A percentile compares a stretch with the other conserved stretches of the same genome.
Evolutionary conservation across 2,888 invertebrate species (phyloP).

Genomic region (Heteropelma amictum): DNA sequence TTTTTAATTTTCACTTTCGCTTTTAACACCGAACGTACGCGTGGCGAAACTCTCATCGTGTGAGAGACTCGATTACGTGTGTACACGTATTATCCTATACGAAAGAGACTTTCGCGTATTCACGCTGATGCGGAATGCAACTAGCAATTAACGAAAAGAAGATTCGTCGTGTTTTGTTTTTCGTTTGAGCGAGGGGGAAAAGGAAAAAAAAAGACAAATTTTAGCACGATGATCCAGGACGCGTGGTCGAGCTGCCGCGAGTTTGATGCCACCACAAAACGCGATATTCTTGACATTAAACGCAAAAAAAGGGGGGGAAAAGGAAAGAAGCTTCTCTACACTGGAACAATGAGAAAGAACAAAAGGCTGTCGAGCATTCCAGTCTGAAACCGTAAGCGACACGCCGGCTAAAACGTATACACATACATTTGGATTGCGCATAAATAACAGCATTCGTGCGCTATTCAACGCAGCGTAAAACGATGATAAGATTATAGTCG

Average conservation of each 20-base stretch:
- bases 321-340: slow-evolving; percentile 2
- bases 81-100: not conserved
- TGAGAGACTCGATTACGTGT: slow-evolving; percentile 11
- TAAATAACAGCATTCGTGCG: slow-evolving; percentile 1
- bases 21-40: not conserved
- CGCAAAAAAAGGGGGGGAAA: not conserved
- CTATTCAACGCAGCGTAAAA: slow-evolving; percentile 19
- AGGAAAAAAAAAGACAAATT: too few relatives aligned
- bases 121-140: not conserved
- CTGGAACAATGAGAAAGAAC: slow-evolving; percentile 35
- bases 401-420: slow-evolving; percentile 11
- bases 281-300: slow-evolving; percentile 41
- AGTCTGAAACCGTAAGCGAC: slow-evolving; percentile 52
- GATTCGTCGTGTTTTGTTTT: not conserved
- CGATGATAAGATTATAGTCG: slow-evolving; percentile 47
- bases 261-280: not conserved
- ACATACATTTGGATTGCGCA: slow-evolving; percentile 11
- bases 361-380: slow-evolving; percentile 53
- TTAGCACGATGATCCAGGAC: not conserved
- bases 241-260: not conserved
- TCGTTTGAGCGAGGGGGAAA: not conserved
- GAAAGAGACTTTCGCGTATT: slow-evolving; percentile 6
- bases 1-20: slow-evolving; percentile 9
- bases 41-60: slow-evolving; percentile 1
- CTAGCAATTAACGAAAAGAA: slow-evolving; percentile 20